Evolutionary conservation across 2,113 vertebrate species (phyloP).

Genomic region (Pantherophis guttatus): DNA sequence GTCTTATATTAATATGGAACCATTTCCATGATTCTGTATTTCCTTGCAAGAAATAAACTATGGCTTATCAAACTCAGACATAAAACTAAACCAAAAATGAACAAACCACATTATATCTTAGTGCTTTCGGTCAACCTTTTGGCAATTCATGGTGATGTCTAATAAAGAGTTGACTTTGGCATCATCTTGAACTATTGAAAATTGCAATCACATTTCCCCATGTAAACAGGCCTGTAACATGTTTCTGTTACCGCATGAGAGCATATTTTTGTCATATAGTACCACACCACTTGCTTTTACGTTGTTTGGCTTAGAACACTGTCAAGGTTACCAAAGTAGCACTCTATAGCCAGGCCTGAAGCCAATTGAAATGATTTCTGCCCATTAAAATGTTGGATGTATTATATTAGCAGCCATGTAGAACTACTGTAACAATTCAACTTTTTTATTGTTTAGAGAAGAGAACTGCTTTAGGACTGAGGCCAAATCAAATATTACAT

Average conservation of each 20-base stretch:
- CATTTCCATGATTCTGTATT: background rate
- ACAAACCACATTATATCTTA: background rate
- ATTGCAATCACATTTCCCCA: background rate
- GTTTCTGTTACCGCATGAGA: no score
- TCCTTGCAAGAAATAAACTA: background rate
- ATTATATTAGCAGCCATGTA: background rate
- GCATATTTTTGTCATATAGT: background rate
- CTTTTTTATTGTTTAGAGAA: background rate
- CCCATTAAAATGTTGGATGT: background rate
- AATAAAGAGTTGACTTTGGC: background rate
- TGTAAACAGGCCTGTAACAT: background rate
- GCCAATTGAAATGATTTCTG: background rate
- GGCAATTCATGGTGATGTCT: background rate
- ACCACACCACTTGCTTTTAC: background rate
- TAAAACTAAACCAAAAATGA: background rate
- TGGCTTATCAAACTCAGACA: background rate
- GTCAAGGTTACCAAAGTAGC: background rate
- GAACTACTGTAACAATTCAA: background rate
- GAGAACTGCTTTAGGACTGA: background rate
- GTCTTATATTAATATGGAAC: background rate
- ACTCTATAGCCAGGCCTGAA: background rate
- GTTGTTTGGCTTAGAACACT: background rate
- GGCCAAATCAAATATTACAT: background rate
- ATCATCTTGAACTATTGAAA: background rate
- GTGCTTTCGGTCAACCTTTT: background rate